These are phyloP conservation scores for Prenolepis imparis DNA, from an alignment of 2,888 invertebrate species.

Conservation along the genomic window DNA sequence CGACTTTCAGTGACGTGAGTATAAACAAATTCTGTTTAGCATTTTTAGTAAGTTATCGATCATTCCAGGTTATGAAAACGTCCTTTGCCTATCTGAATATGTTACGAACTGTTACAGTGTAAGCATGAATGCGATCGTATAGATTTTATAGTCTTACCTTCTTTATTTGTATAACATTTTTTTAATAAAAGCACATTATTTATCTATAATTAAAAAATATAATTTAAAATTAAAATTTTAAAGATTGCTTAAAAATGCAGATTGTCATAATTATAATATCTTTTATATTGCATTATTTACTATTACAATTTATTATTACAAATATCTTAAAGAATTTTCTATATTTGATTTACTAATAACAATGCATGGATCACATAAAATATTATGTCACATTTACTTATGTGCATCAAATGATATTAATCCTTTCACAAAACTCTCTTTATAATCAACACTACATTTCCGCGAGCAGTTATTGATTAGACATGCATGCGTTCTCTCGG, in stretches of 20 bases:
- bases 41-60: neutral
- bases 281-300: neutral
- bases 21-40: neutral
- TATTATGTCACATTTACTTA: neutral
- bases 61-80: constrained; percentile 53
- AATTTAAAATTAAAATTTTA: neutral
- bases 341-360: neutral
- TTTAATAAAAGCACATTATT: constrained; percentile 27
- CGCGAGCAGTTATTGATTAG: constrained; percentile 33
- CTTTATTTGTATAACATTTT: constrained; percentile 20
- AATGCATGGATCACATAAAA: neutral
- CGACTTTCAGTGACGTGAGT: constrained; percentile 67
- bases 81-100: constrained; percentile 55
- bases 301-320: too few species aligned
- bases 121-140: neutral
- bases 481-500: neutral
- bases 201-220: neutral
- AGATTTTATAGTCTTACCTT: neutral
- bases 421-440: neutral
- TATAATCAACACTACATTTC: neutral
- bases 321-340: neutral
- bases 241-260: neutral
- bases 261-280: neutral
- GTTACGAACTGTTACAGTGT: constrained; percentile 36
- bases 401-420: neutral